Percentiles rank a stretch among this genome's conserved stretches.
phyloP scores from a whole-genome alignment of 2,888 invertebrate genomes.

The Philonicus albiceps region DNA sequence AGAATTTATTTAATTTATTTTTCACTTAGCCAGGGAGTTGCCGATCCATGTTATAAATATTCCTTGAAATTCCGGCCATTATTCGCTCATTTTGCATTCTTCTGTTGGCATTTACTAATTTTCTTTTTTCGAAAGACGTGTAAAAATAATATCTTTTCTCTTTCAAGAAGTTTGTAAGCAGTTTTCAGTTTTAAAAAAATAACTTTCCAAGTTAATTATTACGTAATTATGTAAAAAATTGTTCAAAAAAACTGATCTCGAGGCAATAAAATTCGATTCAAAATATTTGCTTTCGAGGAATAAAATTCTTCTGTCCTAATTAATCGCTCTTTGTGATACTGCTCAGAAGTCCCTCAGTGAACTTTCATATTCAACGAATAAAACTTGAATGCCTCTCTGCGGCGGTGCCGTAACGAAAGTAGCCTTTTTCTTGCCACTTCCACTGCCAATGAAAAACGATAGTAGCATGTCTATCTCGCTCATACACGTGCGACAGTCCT shows the following conservation, averaged over 20 bases:
- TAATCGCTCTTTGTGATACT: neutral
- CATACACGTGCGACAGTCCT: accelerated
- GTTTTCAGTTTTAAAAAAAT: neutral
- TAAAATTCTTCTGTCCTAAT: slow-evolving; percentile 6
- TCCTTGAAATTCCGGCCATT: neutral
- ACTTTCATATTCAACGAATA: slow-evolving; percentile 22
- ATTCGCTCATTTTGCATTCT: slow-evolving; percentile 8
- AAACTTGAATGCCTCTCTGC: slow-evolving; percentile 20
- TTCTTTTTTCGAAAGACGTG: neutral
- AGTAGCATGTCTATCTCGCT: neutral
- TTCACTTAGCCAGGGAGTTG: neutral
- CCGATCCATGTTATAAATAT: neutral
- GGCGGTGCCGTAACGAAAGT: neutral
- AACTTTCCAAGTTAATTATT: neutral
- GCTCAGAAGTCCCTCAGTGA: slow-evolving; percentile 7
- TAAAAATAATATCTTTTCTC: neutral
- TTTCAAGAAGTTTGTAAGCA: neutral
- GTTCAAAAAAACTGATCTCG: neutral
- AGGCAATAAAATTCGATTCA: neutral
- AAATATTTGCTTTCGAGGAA: neutral
- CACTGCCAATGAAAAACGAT: neutral
- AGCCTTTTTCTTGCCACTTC: neutral
- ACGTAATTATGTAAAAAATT: neutral
- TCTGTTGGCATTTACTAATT: neutral
- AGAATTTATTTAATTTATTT: neutral